Evolutionary conservation across 1,140 invertebrate species (phyloP).

Genomic region (Mizuhopecten yessoensis): DNA sequence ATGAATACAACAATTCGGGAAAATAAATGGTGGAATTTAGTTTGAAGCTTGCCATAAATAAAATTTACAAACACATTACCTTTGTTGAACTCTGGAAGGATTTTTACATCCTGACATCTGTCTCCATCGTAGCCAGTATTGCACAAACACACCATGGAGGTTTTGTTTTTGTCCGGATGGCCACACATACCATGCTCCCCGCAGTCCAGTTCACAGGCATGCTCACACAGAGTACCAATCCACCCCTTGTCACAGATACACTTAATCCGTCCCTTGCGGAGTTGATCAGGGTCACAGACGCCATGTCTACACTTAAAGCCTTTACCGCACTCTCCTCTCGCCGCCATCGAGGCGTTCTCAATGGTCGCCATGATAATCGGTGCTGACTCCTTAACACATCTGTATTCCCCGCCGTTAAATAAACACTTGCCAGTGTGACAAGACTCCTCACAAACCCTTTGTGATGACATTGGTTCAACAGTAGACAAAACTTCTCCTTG

Average conservation of each 20-base stretch:
- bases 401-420: not conserved
- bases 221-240: slow-evolving; percentile 72
- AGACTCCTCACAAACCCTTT: not conserved
- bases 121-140: slow-evolving; percentile 47
- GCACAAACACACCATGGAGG: slow-evolving; percentile 25
- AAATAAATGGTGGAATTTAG: too few relatives aligned
- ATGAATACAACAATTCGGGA: too few relatives aligned
- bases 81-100: slow-evolving; percentile 12
- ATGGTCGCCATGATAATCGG: not conserved
- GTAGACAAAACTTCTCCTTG: not conserved
- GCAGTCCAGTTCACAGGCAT: slow-evolving; percentile 73
- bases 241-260: slow-evolving; percentile 73
- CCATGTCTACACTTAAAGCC: slow-evolving; percentile 17
- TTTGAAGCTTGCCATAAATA: too few relatives aligned
- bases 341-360: not conserved
- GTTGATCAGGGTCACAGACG: not conserved
- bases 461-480: not conserved
- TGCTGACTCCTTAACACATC: slow-evolving; percentile 9
- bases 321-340: not conserved
- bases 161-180: slow-evolving; percentile 37
- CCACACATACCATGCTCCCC: slow-evolving; percentile 68
- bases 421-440: not conserved
- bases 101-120: slow-evolving; percentile 15
- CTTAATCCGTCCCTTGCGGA: slow-evolving; percentile 32
- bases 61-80: not conserved